Conservation (phyloP, 2,113 vertebrate species). For the Gadus macrocephalus region DNA sequence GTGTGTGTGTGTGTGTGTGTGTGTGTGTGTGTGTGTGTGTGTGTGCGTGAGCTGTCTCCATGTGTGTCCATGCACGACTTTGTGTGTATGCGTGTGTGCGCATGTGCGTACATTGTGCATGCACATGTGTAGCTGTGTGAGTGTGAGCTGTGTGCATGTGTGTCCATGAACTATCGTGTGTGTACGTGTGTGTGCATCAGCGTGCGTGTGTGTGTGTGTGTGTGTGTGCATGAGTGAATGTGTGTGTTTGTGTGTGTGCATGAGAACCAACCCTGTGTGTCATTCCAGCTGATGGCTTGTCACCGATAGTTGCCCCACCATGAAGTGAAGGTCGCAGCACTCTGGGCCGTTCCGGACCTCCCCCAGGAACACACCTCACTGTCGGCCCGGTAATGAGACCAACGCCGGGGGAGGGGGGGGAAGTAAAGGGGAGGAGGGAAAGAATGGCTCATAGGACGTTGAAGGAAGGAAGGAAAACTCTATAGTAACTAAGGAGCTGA, state of each 20-base stretch:
- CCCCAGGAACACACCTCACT: slow-evolving; percentile 56
- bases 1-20: slow-evolving; percentile 20
- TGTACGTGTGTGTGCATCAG: not conserved
- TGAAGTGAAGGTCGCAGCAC: slow-evolving; percentile 64
- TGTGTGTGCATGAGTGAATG: slow-evolving; percentile 13
- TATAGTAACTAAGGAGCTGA: not conserved
- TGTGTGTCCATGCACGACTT: too few relatives aligned
- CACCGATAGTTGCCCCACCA: slow-evolving; percentile 61
- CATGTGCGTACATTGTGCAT: too few relatives aligned
- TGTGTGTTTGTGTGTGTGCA: slow-evolving; percentile 9
- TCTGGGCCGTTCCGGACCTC: slow-evolving; percentile 61
- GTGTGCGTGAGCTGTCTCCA: not conserved
- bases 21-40: slow-evolving; percentile 30
- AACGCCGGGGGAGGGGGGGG: slow-evolving; percentile 3
- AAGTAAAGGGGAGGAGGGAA: slow-evolving; percentile 5
- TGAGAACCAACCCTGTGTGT: slow-evolving; percentile 12
- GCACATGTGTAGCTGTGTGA: too few relatives aligned
- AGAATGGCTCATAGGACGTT: slow-evolving; percentile 19
- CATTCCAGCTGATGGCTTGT: slow-evolving; percentile 64
- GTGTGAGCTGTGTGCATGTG: too few relatives aligned
- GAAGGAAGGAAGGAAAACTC: not conserved
- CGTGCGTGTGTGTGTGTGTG: slow-evolving; percentile 12
- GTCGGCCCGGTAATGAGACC: slow-evolving; percentile 67
- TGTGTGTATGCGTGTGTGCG: not conserved
- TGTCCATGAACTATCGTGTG: too few relatives aligned